Conservation (phyloP, 2,797 vertebrate species). For the Petrocephalus schoutedeni region DNA sequence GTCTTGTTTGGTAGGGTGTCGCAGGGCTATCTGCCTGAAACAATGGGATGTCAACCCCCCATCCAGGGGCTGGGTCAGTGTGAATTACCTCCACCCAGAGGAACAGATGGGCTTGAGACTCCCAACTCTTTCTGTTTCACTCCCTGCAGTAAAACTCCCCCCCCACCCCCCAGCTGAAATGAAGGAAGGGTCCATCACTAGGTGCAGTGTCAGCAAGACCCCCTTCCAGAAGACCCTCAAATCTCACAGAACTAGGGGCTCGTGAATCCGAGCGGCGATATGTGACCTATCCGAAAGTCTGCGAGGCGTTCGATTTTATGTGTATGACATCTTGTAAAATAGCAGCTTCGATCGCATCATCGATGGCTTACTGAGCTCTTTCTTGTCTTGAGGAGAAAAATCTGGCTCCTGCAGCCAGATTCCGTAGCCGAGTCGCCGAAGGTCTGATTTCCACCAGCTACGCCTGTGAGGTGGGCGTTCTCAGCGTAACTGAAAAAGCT, state of each 20-base stretch:
- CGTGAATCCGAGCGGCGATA: background rate
- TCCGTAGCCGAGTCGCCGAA: background rate
- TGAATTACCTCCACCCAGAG: slow-evolving; percentile 48
- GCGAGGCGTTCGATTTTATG: background rate
- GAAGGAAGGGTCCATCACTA: background rate
- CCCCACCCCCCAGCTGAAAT: background rate
- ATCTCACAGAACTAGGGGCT: background rate
- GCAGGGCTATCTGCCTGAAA: slow-evolving; percentile 44
- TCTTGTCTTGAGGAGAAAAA: background rate
- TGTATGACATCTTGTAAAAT: background rate
- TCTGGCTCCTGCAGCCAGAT: background rate
- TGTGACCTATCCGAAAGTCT: background rate
- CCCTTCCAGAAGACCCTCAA: background rate
- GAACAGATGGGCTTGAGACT: slow-evolving; percentile 61
- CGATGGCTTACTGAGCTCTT: background rate
- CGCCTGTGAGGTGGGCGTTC: slow-evolving; percentile 28
- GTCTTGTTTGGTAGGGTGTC: background rate
- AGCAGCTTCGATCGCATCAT: background rate
- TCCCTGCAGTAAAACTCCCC: slow-evolving; percentile 45
- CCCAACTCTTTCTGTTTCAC: slow-evolving; percentile 37
- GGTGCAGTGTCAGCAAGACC: slow-evolving; percentile 6
- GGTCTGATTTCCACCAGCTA: background rate
- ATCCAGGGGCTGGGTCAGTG: slow-evolving; percentile 46
- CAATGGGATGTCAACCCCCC: slow-evolving; percentile 55
- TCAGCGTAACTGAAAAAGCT: slow-evolving; percentile 15